Percentiles rank a stretch among this genome's conserved stretches.
These are phyloP conservation scores for Nothoprocta perdicaria DNA, from an alignment of 2,113 vertebrate genomes.

Conservation along the genomic window DNA sequence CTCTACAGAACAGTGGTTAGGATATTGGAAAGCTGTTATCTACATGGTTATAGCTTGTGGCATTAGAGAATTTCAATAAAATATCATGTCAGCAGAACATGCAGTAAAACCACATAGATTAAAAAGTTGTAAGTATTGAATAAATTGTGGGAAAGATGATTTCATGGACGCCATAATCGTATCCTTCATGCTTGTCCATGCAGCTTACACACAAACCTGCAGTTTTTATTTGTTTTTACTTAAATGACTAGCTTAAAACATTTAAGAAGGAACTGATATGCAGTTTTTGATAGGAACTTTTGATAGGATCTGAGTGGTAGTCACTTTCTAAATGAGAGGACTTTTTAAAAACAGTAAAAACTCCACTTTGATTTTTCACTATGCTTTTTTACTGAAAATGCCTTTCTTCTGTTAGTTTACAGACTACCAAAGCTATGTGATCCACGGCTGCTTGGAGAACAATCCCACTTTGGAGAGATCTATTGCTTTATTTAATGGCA, in stretches of 20 bases:
- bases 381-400: neutral
- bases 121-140: neutral
- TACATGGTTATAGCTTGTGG: neutral
- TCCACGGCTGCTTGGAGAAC: slow-evolving; percentile 91
- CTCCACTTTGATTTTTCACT: neutral
- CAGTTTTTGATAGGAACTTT: neutral
- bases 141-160: neutral
- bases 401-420: slow-evolving; percentile 86
- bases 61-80: neutral
- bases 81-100: neutral
- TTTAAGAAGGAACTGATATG: neutral
- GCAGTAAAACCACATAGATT: neutral
- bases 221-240: neutral
- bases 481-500: slow-evolving; percentile 94
- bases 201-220: neutral
- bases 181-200: neutral
- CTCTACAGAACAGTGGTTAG: neutral
- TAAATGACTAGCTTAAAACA: no score
- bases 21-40: neutral
- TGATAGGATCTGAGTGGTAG: neutral
- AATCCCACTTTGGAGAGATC: slow-evolving; percentile 96
- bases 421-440: slow-evolving; percentile 96
- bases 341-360: neutral
- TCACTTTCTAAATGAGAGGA: neutral
- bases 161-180: neutral